A percentile compares a stretch with the other conserved stretches of the same genome.
Conservation (phyloP, 2,113 vertebrate genomes). For the Odontesthes bonariensis region DNA sequence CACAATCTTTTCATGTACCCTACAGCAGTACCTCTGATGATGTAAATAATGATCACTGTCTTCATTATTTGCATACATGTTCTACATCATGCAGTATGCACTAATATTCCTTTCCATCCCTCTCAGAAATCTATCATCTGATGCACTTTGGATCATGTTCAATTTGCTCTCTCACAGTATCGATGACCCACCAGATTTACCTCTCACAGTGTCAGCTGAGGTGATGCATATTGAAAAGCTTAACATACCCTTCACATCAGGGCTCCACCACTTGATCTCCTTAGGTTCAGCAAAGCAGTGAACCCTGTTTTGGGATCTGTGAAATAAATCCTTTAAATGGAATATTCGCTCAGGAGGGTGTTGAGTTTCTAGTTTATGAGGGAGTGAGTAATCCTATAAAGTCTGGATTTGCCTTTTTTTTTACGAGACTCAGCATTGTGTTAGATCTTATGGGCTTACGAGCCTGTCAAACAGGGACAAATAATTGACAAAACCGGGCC, state of each 20-base stretch:
- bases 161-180: slow-evolving; percentile 32
- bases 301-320: slow-evolving; percentile 70
- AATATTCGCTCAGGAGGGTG: slow-evolving; percentile 67
- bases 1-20: neutral
- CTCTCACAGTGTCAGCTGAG: slow-evolving; percentile 48
- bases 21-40: neutral
- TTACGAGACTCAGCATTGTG: slow-evolving; percentile 69
- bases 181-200: slow-evolving; percentile 57
- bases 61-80: slow-evolving; percentile 10
- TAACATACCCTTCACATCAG: slow-evolving; percentile 51
- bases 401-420: slow-evolving; percentile 77
- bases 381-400: slow-evolving; percentile 80
- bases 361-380: slow-evolving; percentile 71
- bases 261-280: slow-evolving; percentile 59
- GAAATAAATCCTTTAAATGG: slow-evolving; percentile 78
- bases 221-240: slow-evolving; percentile 62
- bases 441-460: slow-evolving; percentile 72
- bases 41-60: too few species aligned
- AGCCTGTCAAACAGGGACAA: slow-evolving; percentile 70
- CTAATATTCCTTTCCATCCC: slow-evolving; percentile 33
- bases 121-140: slow-evolving; percentile 33
- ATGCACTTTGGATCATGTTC: slow-evolving; percentile 51
- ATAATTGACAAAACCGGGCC: slow-evolving; percentile 75
- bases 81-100: slow-evolving; percentile 6
- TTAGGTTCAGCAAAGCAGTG: slow-evolving; percentile 61